Evolutionary conservation across 53 echinoderm and acorn worm species (phyloP), one percentile per base, ranked within the genome.

Genomic region (Paelopatides confundens): DNA sequence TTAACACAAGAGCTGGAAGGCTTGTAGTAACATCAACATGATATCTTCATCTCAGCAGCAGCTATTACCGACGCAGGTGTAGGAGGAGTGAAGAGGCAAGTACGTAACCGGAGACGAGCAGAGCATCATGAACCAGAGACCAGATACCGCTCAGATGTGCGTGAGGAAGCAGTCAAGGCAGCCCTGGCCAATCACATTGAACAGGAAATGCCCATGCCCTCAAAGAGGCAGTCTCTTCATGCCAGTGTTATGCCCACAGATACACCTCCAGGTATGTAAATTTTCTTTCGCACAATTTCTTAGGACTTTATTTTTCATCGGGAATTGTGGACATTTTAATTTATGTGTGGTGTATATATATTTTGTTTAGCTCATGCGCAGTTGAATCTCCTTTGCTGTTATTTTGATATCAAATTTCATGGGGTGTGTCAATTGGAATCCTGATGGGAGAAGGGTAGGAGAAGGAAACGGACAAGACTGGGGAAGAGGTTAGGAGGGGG

Each of bases 71-170:
- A 62, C 2, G 65, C 24, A 13, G 46, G 40, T 11, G 84, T 83
- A 8, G 84, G 84, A 64, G 84, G 84, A 35, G 84, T 83, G 24
- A 63, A 65, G 36, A 34, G 84, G 40, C 84, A 83, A 65, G 84
- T 83, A 14, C 63, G 84, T 24, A 83, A 83, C 40, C 63, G 96
- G 28, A 86, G 96, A 30, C 51, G 96, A 50, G 89, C 91, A 37
- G 96, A 96, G 63, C 96, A 96, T 69, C 96, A 96, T 90, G 96
- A 96, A 68, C 96, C 96, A 30, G 93, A 96, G 50, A 96, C 92
- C 66, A 86, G 98, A 93, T 97, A 92, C 46, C 90, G 95, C 79
- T 97, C 98, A 82, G 98, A 97, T 89, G 93, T 97, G 21, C 90
- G 95, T 32, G 98, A 97, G 85, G 98, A 97, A 51, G 98, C 98